phyloP scores from a whole-genome alignment of 2,113 vertebrate species.

The Fregata magnificens region DNA sequence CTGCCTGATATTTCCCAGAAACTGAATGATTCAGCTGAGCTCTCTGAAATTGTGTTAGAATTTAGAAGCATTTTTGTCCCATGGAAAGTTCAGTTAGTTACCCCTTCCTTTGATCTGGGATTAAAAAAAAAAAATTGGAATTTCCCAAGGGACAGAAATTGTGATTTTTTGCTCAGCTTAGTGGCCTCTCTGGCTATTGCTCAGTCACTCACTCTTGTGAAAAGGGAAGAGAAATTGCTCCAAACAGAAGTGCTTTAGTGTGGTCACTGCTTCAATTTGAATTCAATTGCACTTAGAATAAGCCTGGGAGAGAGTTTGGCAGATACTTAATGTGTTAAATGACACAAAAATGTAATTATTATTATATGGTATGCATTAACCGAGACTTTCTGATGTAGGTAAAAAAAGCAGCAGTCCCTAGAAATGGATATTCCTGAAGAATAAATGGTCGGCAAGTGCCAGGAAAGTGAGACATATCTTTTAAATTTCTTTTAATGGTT shows the following conservation, averaged over 20 bases:
- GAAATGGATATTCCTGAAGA: neutral
- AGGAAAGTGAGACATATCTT: neutral
- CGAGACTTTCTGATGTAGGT: neutral
- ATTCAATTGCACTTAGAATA: slow-evolving; percentile 48
- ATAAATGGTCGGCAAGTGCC: neutral
- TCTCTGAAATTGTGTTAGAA: neutral
- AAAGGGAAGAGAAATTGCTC: slow-evolving; percentile 32
- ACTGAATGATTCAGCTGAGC: neutral
- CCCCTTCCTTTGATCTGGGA: neutral
- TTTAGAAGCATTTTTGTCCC: neutral
- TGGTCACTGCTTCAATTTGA: slow-evolving; percentile 58
- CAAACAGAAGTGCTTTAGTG: slow-evolving; percentile 37
- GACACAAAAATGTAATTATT: slow-evolving; percentile 48
- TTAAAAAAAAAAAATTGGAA: neutral
- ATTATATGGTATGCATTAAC: neutral
- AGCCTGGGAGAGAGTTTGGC: slow-evolving; percentile 45
- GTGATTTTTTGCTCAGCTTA: neutral
- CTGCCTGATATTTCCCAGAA: neutral
- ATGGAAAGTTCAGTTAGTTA: neutral
- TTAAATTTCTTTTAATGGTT: neutral
- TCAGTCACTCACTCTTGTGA: neutral
- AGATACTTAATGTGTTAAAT: slow-evolving; percentile 37
- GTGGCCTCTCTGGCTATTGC: neutral
- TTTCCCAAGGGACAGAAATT: neutral
- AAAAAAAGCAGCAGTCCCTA: neutral